These are phyloP conservation scores for Mimachlamys varia DNA, from an alignment of 2,888 invertebrate species.

Conservation along the genomic window DNA sequence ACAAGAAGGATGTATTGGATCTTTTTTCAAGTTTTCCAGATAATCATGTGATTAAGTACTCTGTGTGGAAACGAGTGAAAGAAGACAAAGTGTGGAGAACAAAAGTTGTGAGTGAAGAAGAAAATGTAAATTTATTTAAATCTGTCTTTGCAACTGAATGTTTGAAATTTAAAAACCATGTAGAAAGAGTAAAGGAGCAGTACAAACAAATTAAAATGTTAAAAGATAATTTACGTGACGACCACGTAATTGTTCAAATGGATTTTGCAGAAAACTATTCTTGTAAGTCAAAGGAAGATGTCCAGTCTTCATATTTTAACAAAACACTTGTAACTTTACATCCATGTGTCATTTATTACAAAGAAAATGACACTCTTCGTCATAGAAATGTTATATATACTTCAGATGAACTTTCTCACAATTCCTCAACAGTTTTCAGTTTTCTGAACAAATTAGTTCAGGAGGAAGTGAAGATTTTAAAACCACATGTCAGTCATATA, in stretches of 20 bases:
- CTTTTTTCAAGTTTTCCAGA: too few species aligned
- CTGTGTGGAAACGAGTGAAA: too few species aligned
- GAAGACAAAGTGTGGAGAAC: too few species aligned
- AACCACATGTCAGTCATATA: neutral
- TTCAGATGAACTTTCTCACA: neutral
- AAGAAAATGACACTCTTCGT: neutral
- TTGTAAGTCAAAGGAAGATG: neutral
- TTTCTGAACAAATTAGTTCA: constrained; percentile 12
- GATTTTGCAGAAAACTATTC: constrained; percentile 37
- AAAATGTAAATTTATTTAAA: too few species aligned
- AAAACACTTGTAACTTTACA: neutral
- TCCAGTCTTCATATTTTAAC: constrained; percentile 10
- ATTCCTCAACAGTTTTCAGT: neutral
- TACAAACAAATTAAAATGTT: neutral
- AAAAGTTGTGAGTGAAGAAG: too few species aligned
- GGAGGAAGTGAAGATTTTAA: neutral
- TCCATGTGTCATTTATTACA: constrained; percentile 26
- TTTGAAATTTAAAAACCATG: neutral
- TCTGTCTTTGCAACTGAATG: too few species aligned
- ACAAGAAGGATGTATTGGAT: too few species aligned
- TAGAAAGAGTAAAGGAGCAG: neutral
- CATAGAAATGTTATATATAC: neutral
- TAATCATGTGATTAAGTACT: too few species aligned
- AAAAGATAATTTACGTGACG: neutral
- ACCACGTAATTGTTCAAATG: constrained; percentile 25